These are phyloP conservation scores for Drosophila fungiperda DNA, from an alignment of 2,888 invertebrate genomes.

Conservation along the genomic window DNA sequence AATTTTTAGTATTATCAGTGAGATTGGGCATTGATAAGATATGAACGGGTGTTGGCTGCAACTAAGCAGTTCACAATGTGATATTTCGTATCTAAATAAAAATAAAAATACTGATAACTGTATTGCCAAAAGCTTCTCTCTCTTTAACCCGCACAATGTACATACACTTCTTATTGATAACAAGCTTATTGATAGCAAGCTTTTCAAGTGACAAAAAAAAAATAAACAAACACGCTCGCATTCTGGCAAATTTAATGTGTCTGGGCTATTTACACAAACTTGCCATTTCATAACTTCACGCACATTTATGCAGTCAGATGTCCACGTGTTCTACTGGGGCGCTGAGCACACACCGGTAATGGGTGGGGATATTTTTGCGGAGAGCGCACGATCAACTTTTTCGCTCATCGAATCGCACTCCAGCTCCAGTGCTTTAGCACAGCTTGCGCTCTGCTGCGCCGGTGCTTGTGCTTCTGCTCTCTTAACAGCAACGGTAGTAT, in stretches of 20 bases:
- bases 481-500: constrained; percentile 21
- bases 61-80: constrained; percentile 6
- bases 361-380: constrained; percentile 5
- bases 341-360: constrained; percentile 21
- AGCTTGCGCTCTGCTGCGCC: constrained; percentile 28
- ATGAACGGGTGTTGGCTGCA: constrained; percentile 38
- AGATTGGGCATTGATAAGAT: constrained; percentile 55
- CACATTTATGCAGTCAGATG: constrained; percentile 3
- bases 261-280: constrained; percentile 23
- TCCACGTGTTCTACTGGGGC: constrained; percentile 47
- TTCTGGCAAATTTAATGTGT: constrained; percentile 12
- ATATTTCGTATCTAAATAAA: constrained; percentile 34
- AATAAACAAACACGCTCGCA: neutral
- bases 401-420: constrained; percentile 57
- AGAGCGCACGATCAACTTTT: constrained; percentile 23
- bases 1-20: constrained; percentile 41
- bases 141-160: neutral
- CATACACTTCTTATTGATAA: constrained; percentile 9
- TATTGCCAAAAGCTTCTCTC: constrained; percentile 32
- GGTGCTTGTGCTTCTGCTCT: constrained; percentile 26
- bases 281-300: constrained; percentile 37
- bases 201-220: constrained; percentile 9
- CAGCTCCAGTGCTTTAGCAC: constrained; percentile 26
- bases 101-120: constrained; percentile 35
- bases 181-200: constrained; percentile 3